phyloP scores from a whole-genome alignment of 2,113 vertebrate species.

The Axis porcinus region DNA sequence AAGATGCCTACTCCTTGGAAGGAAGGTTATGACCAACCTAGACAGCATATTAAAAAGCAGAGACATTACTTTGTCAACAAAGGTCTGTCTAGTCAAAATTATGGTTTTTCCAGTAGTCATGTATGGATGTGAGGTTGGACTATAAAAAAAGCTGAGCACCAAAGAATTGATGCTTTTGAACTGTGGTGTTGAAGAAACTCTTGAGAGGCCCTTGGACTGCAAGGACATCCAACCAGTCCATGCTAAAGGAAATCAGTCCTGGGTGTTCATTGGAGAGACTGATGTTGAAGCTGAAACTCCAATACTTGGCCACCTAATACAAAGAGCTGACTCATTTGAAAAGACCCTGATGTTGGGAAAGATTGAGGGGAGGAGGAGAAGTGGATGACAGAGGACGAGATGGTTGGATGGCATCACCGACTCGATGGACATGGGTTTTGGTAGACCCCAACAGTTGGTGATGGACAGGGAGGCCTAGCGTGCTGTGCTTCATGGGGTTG shows the following conservation, averaged over 20 bases:
- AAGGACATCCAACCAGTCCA: not conserved
- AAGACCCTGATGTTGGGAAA: not conserved
- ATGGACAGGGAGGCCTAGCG: no score
- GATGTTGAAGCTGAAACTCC: not conserved
- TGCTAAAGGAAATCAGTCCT: not conserved
- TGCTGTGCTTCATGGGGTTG: no score
- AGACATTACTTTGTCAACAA: not conserved
- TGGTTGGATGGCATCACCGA: not conserved
- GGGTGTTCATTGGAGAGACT: not conserved
- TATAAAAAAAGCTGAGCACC: not conserved
- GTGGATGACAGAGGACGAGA: not conserved
- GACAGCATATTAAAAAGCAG: not conserved
- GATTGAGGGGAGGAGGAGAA: not conserved
- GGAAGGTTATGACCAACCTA: not conserved
- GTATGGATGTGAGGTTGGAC: not conserved
- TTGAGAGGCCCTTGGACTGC: not conserved
- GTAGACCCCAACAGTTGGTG: rapidly evolving
- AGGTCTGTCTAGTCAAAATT: not conserved
- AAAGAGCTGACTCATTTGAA: not conserved
- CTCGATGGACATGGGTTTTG: not conserved
- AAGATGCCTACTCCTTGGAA: not conserved
- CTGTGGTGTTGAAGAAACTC: not conserved
- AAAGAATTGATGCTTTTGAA: not conserved
- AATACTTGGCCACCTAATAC: not conserved
- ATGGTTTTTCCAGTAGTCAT: not conserved